Evolutionary conservation across 2,888 invertebrate genomes (phyloP).

Genomic region (Aplocera efformata): DNA sequence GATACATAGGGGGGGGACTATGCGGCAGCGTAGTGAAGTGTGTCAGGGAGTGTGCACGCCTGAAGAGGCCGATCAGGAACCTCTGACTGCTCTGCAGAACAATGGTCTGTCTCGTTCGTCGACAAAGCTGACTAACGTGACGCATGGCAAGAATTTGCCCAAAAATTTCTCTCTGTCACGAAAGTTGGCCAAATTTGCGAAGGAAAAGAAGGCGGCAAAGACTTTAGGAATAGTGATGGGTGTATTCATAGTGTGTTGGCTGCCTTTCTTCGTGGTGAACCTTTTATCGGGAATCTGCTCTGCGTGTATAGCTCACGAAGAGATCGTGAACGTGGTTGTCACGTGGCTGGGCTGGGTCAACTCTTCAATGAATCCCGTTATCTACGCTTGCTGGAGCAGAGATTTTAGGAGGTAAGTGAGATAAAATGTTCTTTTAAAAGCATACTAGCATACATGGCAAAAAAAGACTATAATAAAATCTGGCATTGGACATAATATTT

Average conservation of each 20-base stretch:
- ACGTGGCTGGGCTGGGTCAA: slow-evolving; percentile 98
- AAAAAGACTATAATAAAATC: too few relatives aligned
- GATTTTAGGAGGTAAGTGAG: slow-evolving; percentile 92
- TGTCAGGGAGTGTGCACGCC: slow-evolving; percentile 82
- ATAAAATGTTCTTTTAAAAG: not conserved
- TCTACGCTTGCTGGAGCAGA: slow-evolving; percentile 98
- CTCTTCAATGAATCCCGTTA: slow-evolving; percentile 97
- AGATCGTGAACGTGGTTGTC: slow-evolving; percentile 92
- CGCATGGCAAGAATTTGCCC: slow-evolving; percentile 83
- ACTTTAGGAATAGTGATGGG: slow-evolving; percentile 98
- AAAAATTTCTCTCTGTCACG: slow-evolving; percentile 96
- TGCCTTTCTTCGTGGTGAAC: slow-evolving; percentile 98
- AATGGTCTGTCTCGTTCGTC: slow-evolving; percentile 88
- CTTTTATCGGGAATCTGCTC: slow-evolving; percentile 94
- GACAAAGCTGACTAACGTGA: slow-evolving; percentile 82
- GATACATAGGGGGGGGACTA: slow-evolving; percentile 94
- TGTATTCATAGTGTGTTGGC: slow-evolving; percentile 97
- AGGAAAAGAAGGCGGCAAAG: slow-evolving; percentile 98
- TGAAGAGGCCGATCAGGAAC: slow-evolving; percentile 85
- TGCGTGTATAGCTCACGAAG: slow-evolving; percentile 92
- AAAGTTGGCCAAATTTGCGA: slow-evolving; percentile 96
- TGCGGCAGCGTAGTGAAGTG: slow-evolving; percentile 80
- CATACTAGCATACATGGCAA: too few relatives aligned
- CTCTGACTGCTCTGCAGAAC: slow-evolving; percentile 87
- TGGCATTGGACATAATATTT: too few relatives aligned